A percentile compares a stretch with the other conserved stretches of the same genome.
These are phyloP conservation scores for Drosophila robusta DNA, from an alignment of 2,888 invertebrate genomes.

Conservation along the genomic window DNA sequence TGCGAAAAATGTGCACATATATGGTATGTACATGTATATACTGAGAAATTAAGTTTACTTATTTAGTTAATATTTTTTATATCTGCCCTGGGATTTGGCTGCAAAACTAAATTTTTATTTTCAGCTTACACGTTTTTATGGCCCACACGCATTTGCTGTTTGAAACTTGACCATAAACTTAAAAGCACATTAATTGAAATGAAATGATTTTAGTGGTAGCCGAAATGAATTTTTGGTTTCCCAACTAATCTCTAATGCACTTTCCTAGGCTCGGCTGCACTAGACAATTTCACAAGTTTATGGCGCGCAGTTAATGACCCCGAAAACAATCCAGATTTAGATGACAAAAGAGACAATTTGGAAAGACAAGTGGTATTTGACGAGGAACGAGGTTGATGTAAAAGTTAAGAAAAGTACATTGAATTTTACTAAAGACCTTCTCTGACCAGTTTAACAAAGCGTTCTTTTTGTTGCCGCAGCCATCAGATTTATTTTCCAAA, in stretches of 20 bases:
- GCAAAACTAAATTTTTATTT: conserved; percentile 45
- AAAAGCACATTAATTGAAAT: conserved; percentile 61
- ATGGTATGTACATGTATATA: conserved; percentile 11
- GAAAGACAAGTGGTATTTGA: too few species aligned
- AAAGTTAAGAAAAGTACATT: neutral
- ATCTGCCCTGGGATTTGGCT: conserved; percentile 18
- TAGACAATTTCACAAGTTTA: conserved; percentile 2
- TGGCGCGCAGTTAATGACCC: conserved; percentile 4
- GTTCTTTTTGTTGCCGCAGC: too few species aligned
- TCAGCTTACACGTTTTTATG: conserved; percentile 51
- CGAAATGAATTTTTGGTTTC: conserved; percentile 15
- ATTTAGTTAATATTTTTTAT: conserved; percentile 56
- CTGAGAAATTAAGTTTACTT: conserved; percentile 59
- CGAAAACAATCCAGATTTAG: conserved; percentile 1
- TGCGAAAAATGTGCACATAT: conserved; percentile 1
- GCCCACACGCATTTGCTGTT: conserved; percentile 13
- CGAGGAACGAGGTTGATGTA: neutral
- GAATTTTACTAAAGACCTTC: neutral
- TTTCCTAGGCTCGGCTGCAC: conserved; percentile 4
- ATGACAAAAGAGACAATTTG: neutral
- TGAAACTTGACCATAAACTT: conserved; percentile 53
- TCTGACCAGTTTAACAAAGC: neutral
- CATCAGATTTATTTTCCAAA: too few species aligned
- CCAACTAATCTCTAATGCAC: conserved; percentile 24
- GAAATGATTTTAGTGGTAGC: conserved; percentile 41